These are phyloP conservation scores for Charina bottae DNA, from an alignment of 2,113 vertebrate species.

Conservation along the genomic window DNA sequence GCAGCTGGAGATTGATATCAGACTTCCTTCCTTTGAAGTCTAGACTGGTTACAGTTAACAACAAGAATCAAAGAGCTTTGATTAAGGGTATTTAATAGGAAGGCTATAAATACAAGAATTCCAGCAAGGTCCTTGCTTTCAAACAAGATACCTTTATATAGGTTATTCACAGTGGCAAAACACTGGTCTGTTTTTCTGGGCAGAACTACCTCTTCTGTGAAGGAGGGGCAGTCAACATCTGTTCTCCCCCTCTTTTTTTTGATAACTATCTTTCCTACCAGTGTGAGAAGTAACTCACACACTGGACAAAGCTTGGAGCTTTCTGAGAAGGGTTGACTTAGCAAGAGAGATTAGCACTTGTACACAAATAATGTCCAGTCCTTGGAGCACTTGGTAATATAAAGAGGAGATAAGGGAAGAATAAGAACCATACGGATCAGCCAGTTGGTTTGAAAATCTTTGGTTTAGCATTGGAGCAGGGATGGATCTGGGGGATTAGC, in stretches of 20 bases:
- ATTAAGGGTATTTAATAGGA: neutral
- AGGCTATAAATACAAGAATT: neutral
- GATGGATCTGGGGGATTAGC: neutral
- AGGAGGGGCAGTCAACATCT: no score
- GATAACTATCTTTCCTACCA: no score
- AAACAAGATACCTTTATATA: no score
- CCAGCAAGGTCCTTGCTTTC: neutral
- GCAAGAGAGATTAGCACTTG: no score
- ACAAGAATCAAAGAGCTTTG: neutral
- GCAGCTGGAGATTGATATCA: neutral
- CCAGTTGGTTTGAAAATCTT: neutral
- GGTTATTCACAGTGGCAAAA: no score
- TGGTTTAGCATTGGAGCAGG: neutral
- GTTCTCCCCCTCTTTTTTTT: no score
- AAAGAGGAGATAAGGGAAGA: neutral
- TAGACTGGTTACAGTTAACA: neutral
- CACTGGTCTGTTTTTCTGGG: no score
- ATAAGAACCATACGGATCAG: neutral
- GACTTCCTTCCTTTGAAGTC: neutral
- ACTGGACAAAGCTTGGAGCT: neutral
- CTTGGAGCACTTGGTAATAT: neutral
- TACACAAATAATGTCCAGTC: neutral
- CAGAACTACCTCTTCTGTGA: no score
- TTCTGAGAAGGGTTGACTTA: neutral
- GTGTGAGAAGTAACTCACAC: no score